Conservation (phyloP, 2,888 invertebrate genomes). For the Eupithecia subfuscata region DNA sequence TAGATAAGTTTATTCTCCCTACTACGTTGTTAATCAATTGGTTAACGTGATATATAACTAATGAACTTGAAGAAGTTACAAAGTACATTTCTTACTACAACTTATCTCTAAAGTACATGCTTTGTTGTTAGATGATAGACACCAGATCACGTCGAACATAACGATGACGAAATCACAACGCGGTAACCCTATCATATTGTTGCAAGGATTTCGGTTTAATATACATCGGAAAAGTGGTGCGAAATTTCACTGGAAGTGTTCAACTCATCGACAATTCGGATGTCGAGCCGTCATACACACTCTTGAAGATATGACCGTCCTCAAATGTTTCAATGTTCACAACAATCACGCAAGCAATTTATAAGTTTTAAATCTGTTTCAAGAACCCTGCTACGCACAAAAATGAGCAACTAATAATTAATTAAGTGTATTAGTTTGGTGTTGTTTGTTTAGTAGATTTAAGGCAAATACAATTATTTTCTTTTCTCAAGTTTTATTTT, state of each 20-base stretch:
- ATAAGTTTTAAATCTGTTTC: no score
- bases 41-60: no score
- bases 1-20: not conserved
- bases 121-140: not conserved
- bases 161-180: not conserved
- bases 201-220: not conserved
- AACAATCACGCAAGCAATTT: not conserved
- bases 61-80: no score
- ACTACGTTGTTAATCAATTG: not conserved
- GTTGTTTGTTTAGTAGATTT: no score
- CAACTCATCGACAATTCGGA: not conserved
- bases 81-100: no score
- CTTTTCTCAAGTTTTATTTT: no score
- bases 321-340: slow-evolving; percentile 2
- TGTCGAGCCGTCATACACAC: not conserved
- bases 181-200: not conserved
- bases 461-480: no score
- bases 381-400: no score
- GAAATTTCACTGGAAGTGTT: not conserved
- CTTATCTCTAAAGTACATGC: not conserved
- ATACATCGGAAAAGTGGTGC: not conserved
- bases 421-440: no score
- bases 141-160: not conserved
- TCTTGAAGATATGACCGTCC: not conserved
- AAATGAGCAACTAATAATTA: no score